phyloP scores from a whole-genome alignment of 2,113 vertebrate species.

The Carassius carassius region DNA sequence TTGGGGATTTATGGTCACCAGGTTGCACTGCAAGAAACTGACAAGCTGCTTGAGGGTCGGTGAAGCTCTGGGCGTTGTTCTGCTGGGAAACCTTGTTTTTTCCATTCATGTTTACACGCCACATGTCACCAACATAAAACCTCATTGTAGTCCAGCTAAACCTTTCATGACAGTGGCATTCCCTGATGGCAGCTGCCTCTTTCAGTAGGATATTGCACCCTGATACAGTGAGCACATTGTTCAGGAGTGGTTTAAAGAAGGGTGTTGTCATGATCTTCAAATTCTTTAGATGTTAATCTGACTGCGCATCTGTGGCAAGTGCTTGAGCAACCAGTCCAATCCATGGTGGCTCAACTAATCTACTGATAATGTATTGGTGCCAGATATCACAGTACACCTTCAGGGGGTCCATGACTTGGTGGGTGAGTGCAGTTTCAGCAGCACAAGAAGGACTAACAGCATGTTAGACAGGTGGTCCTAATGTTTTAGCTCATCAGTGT shows the following conservation, averaged over 20 bases:
- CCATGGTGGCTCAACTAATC: neutral
- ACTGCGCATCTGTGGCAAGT: too few species aligned
- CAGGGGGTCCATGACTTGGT: neutral
- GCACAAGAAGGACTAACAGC: neutral
- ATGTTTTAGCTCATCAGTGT: neutral
- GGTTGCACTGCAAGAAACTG: too few species aligned
- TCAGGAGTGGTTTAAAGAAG: neutral
- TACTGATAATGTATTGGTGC: neutral
- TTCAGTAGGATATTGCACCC: neutral
- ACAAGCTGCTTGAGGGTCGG: too few species aligned
- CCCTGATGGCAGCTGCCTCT: too few species aligned
- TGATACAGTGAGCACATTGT: neutral
- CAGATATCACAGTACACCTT: too few species aligned
- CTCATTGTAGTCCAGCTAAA: neutral
- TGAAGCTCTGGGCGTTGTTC: too few species aligned
- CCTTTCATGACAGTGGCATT: neutral
- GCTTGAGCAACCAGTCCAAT: too few species aligned
- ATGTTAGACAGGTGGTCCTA: neutral
- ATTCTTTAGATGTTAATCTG: too few species aligned
- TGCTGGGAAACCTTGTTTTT: too few species aligned
- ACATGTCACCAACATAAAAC: neutral
- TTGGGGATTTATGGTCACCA: too few species aligned
- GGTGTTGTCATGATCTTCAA: too few species aligned
- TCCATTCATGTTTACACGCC: too few species aligned
- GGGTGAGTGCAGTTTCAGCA: neutral